These are phyloP conservation scores for Pemphredon lugubris DNA, from an alignment of 2,888 invertebrate species.

Conservation along the genomic window DNA sequence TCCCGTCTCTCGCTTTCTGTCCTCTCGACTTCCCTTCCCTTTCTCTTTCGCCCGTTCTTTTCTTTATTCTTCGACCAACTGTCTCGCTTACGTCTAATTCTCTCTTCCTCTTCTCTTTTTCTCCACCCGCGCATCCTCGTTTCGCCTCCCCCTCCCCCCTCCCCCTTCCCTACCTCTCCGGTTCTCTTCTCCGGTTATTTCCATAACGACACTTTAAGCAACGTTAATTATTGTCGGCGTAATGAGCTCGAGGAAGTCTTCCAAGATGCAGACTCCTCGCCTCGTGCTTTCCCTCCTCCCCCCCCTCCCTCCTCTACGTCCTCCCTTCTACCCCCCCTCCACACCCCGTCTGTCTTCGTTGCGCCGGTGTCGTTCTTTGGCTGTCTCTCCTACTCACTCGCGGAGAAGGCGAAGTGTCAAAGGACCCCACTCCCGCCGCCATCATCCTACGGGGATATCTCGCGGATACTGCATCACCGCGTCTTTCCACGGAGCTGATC, in stretches of 20 bases:
- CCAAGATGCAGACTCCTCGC: slow-evolving; percentile 58
- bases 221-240: slow-evolving; percentile 73
- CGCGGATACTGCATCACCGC: slow-evolving; percentile 64
- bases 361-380: slow-evolving; percentile 18
- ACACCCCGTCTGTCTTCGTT: slow-evolving; percentile 12
- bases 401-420: slow-evolving; percentile 50
- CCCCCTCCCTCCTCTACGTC: slow-evolving; percentile 4
- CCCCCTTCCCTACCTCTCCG: slow-evolving; percentile 21
- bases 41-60: slow-evolving; percentile 15
- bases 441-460: slow-evolving; percentile 63
- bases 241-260: slow-evolving; percentile 68
- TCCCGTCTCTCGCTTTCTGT: neutral
- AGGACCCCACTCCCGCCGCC: slow-evolving; percentile 30
- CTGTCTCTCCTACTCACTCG: neutral
- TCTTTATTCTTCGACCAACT: slow-evolving; percentile 49
- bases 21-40: slow-evolving; percentile 1
- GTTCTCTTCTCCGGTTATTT: slow-evolving; percentile 55
- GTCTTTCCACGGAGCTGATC: slow-evolving; percentile 64
- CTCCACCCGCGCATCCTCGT: slow-evolving; percentile 18
- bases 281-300: slow-evolving; percentile 1
- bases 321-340: slow-evolving; percentile 10
- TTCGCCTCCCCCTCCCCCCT: slow-evolving; percentile 14
- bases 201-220: slow-evolving; percentile 69
- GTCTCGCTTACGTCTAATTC: too few relatives aligned
- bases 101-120: neutral